A percentile compares a stretch with the other conserved stretches of the same genome.
Evolutionary conservation across 2,888 invertebrate genomes (phyloP).

Genomic region (Kryphioiulus occultus): DNA sequence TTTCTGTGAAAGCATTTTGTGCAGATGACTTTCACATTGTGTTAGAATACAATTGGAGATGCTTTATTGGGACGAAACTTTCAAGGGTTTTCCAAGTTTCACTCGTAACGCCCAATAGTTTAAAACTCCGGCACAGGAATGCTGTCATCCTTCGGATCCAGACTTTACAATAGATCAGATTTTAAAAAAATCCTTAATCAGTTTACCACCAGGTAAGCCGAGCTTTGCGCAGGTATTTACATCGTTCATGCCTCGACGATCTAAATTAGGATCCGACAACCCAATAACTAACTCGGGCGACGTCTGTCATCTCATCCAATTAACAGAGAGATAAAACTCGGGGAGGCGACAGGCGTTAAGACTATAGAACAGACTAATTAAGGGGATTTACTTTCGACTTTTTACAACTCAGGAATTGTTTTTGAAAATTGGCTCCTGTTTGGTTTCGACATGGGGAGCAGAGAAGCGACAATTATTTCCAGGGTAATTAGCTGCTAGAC

Average conservation of each 20-base stretch:
- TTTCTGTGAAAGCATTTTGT: no score
- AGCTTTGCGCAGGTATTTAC: neutral
- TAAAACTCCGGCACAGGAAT: no score
- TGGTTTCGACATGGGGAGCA: neutral
- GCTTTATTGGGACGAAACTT: no score
- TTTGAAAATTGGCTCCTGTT: conserved; percentile 23
- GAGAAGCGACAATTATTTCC: neutral
- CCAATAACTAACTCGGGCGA: neutral
- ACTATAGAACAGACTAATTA: neutral
- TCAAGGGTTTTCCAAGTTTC: no score
- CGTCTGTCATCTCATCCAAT: conserved; percentile 17
- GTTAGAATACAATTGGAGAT: no score
- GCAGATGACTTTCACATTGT: no score
- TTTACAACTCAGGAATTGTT: neutral
- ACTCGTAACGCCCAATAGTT: no score
- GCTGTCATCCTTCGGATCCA: neutral
- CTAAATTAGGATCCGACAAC: conserved; percentile 6
- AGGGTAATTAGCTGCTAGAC: conserved; percentile 16
- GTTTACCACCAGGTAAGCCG: neutral
- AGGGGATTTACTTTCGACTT: conserved; percentile 15
- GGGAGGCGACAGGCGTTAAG: conserved; percentile 4
- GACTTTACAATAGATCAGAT: neutral
- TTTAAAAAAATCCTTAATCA: neutral
- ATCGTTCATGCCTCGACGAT: neutral
- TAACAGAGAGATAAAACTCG: conserved; percentile 15